Evolutionary conservation across 2,113 vertebrate genomes (phyloP), one percentile per base, ranked within the genome.

Genomic region (Strigops habroptila): DNA sequence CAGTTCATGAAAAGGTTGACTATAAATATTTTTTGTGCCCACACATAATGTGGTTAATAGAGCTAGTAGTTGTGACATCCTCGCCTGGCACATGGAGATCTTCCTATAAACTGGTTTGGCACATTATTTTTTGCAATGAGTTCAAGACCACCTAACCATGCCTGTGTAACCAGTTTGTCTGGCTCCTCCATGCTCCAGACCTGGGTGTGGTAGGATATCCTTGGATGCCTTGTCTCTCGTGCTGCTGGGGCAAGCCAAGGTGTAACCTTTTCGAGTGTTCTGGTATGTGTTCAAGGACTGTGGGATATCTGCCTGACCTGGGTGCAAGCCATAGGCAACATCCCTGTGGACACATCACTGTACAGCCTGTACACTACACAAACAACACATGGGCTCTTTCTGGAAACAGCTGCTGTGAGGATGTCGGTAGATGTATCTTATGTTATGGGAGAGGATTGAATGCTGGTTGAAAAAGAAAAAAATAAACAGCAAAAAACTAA

Each of bases 11-110:
- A 73, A 46, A 96, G 93, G 93, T 96, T 96, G 96, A 49, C 93
- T 97, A 93, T 95, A 96, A 96, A 97, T 96, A 96, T 73, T 79
- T 71, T 90, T 79, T 64, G 77, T 96, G 96, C 96, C 96, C 95
- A 97, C 92, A 95, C 88, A 91, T 57, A 60, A 30, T 35, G 74
- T 68, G 78, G 91, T 84, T 93, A 87, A 84, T 87, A 77, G 0
- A 21, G 41, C 49, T 59, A 77, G 83, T 39, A 86, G 81, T 94
- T 96, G 95, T 94, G 96, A 96, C 96, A 96, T 64, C 92, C 83
- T 35, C 0, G 1, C 55, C 86, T 94, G 96, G 87, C 88, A 87
- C 74, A 76, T 7, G 19, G 63, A 71, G 76, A 90, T 75, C 80
- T 96, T 73, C 68, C 88, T 87, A 84, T 24, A 35, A 76, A 91